A percentile compares a stretch with the other conserved stretches of the same genome.
Evolutionary conservation across 2,113 vertebrate species (phyloP).

Genomic region (Hirundichthys speculiger): DNA sequence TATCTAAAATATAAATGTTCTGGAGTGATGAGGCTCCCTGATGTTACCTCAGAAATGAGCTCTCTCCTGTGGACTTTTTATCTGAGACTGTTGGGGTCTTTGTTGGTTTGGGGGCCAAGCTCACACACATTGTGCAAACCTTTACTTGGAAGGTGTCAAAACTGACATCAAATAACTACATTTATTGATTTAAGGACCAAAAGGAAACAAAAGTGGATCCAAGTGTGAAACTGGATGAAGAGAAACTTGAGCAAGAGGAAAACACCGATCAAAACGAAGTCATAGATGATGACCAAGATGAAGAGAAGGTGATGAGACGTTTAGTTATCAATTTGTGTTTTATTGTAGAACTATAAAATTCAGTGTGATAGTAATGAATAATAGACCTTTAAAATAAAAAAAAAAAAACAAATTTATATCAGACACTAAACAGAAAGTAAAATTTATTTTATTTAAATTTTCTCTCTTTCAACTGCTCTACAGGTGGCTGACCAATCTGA

Average conservation of each 20-base stretch:
- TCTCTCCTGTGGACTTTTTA: conserved; percentile 1
- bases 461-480: too few species aligned
- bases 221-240: not conserved
- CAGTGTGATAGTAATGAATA: too few species aligned
- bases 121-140: conserved; percentile 8
- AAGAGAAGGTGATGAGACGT: conserved; percentile 40
- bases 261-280: not conserved
- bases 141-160: conserved; percentile 10
- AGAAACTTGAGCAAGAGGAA: conserved; percentile 4
- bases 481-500: too few species aligned
- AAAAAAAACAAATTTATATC: too few species aligned
- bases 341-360: too few species aligned
- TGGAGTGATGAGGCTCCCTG: conserved; percentile 19
- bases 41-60: not conserved
- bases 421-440: too few species aligned
- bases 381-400: too few species aligned
- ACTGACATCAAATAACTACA: not conserved
- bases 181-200: conserved; percentile 27
- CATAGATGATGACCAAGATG: conserved; percentile 23
- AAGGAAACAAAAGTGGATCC: conserved; percentile 20
- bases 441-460: too few species aligned
- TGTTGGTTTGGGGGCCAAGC: not conserved
- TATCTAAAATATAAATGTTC: conserved; percentile 5
- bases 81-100: not conserved
- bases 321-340: too few species aligned